These are phyloP conservation scores for Ganaspis brasiliensis DNA, from an alignment of 2,888 invertebrate genomes.

Conservation along the genomic window DNA sequence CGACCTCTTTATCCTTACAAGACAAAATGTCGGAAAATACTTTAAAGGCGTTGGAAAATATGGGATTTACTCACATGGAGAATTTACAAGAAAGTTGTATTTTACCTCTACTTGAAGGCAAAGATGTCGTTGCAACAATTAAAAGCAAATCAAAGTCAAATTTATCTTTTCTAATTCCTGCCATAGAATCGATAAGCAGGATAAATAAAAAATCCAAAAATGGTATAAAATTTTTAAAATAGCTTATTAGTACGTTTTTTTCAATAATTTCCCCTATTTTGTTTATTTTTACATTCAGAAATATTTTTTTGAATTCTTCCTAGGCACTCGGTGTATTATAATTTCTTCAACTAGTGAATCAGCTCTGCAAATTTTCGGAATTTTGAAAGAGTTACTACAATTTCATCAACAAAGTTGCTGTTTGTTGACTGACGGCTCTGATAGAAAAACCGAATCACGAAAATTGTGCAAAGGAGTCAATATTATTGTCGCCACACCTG, in stretches of 20 bases:
- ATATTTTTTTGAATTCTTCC: no score
- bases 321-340: constrained; percentile 95
- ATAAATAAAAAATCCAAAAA: constrained; percentile 95
- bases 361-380: constrained; percentile 98
- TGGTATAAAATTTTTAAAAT: no score
- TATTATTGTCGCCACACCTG: constrained; percentile 95
- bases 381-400: constrained; percentile 94
- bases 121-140: constrained; percentile 96
- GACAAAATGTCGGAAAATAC: constrained; percentile 91
- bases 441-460: constrained; percentile 93
- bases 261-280: no score
- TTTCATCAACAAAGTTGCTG: constrained; percentile 96
- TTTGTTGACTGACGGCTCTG: constrained; percentile 97
- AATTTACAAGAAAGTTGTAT: constrained; percentile 96
- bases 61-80: constrained; percentile 97
- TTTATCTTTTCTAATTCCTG: constrained; percentile 96
- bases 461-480: constrained; percentile 94
- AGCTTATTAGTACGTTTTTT: no score
- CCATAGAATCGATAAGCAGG: constrained; percentile 94
- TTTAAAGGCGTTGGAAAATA: constrained; percentile 91
- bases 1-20: constrained; percentile 82
- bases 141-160: constrained; percentile 99
- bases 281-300: constrained; percentile 12
- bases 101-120: constrained; percentile 94
- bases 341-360: constrained; percentile 97